phyloP scores from a whole-genome alignment of 2,888 invertebrate genomes.

The Saturnia japonica region DNA sequence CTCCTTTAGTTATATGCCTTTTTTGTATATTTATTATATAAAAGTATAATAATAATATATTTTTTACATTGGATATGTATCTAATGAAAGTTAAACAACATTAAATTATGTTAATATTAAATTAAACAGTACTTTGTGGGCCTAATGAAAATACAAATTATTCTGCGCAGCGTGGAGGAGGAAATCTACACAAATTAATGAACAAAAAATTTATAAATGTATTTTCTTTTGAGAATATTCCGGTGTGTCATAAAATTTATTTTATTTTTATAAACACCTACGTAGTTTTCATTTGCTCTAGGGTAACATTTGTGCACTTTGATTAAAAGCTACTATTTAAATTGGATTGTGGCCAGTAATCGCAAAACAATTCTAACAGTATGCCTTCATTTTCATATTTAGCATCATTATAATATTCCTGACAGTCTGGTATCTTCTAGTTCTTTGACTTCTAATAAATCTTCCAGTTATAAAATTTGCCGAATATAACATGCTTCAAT shows the following conservation, averaged over 20 bases:
- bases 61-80: neutral
- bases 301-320: constrained; percentile 4
- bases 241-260: constrained; percentile 6
- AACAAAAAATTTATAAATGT: neutral
- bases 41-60: neutral
- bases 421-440: no score
- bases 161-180: neutral
- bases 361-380: neutral
- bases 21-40: neutral
- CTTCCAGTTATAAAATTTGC: neutral
- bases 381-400: neutral
- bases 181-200: neutral
- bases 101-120: neutral
- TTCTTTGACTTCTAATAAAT: neutral
- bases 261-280: constrained; percentile 16
- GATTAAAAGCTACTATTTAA: constrained; percentile 6
- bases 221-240: neutral
- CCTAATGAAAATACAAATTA: neutral
- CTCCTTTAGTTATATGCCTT: no score
- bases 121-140: neutral
- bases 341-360: constrained; percentile 9
- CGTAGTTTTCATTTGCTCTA: constrained; percentile 6
- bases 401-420: neutral
- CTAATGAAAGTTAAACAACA: neutral
- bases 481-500: no score